Conservation (phyloP, 2,888 invertebrate genomes). For the Tetropium fuscum region DNA sequence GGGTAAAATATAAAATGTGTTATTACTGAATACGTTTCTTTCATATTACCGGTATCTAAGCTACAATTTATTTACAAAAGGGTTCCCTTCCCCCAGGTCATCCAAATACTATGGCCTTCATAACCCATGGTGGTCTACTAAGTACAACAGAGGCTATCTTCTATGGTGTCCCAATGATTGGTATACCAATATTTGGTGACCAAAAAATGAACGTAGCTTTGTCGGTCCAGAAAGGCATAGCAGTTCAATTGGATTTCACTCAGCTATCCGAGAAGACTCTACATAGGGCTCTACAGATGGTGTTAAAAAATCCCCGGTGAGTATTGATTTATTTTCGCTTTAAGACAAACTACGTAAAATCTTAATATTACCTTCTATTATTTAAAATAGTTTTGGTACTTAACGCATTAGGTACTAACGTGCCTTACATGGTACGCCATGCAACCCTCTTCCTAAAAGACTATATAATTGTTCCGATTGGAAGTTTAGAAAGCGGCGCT, state of each 20-base stretch:
- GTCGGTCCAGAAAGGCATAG: slow-evolving; percentile 54
- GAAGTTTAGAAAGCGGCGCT: too few relatives aligned
- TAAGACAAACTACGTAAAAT: too few relatives aligned
- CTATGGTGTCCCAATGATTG: slow-evolving; percentile 67
- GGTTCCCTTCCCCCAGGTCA: slow-evolving; percentile 63
- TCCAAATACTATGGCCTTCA: slow-evolving; percentile 68
- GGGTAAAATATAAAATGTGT: slow-evolving; percentile 30
- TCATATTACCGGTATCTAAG: too few relatives aligned
- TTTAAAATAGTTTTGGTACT: too few relatives aligned
- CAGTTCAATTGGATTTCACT: slow-evolving; percentile 37
- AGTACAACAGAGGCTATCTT: slow-evolving; percentile 70
- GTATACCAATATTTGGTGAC: slow-evolving; percentile 68
- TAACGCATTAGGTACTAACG: too few relatives aligned
- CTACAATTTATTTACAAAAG: not conserved
- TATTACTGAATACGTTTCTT: too few relatives aligned
- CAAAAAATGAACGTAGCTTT: slow-evolving; percentile 67
- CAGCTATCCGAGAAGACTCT: slow-evolving; percentile 41
- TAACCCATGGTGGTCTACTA: slow-evolving; percentile 72
- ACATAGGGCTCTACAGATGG: slow-evolving; percentile 36
- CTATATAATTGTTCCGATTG: too few relatives aligned
- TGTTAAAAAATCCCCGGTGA: slow-evolving; percentile 45
- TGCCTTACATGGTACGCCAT: too few relatives aligned
- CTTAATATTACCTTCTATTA: too few relatives aligned
- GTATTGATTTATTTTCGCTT: too few relatives aligned
- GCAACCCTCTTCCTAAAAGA: too few relatives aligned